Base-by-base conservation (phyloP, 2,797 vertebrate genomes). In the Notolepis coatsorum region DNA sequence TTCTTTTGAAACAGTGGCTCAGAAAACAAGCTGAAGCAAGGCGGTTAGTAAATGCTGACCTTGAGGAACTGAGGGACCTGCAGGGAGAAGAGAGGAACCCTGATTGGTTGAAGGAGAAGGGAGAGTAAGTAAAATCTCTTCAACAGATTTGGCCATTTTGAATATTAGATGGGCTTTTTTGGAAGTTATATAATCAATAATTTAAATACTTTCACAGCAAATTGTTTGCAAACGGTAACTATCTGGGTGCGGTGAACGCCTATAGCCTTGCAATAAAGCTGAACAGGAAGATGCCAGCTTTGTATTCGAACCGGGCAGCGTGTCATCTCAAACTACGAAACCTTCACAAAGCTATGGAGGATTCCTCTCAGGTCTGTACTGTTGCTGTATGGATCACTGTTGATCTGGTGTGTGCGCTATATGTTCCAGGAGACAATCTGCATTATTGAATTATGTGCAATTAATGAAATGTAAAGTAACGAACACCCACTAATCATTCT, bases 71-170 rank as follows among this genome's bases (percentile, higher is more conserved):
- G 61, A 52, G 86, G 23, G 94, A 97, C 61, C 92, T 98, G 63
- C 95, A 84, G 25, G 93, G 96, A 71, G 93, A 96, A n/a, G 94
- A 99, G 77, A 94, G 85, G 84, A 95, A 94, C 68, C 92, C 96
- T 20, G 95, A 97, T 1, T 99, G 96, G 96, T 73, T 99, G 39
- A 98, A 97, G 75, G 94, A 96, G 8, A 98, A 96, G 89, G 97
- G 94, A 77, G 94, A 97, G 97, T 99, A 78, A 87, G 96, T 95
- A 37, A 63, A 10, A 0, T 45, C 3, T 39, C 1, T 1, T 31
- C 18, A 3, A 23, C 30, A 35, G 1, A 2, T 10, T 1, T 30
- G 20, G 12, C 23, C 2, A 25, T 23, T 7, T 42, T 12, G 21
- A 42, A 43, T 24, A 41, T 1, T 25, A 30, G 9, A 7, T 21